phyloP scores from a whole-genome alignment of 2,113 vertebrate species.

The Percina caprodes region DNA sequence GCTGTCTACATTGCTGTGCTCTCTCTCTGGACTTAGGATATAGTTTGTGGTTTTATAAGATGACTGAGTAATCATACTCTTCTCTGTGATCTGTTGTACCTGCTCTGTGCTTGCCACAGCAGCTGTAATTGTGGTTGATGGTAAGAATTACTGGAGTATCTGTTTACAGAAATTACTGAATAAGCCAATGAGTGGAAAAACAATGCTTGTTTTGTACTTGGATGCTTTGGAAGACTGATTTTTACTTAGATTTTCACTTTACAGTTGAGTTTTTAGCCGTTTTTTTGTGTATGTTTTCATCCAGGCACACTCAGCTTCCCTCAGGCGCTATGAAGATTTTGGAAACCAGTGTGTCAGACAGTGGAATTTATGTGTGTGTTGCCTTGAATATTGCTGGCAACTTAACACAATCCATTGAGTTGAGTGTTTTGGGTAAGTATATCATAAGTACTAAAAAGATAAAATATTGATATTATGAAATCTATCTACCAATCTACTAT shows the following conservation, averaged over 20 bases:
- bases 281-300: constrained; percentile 32
- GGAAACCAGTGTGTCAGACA: constrained; percentile 89
- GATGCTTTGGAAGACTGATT: neutral
- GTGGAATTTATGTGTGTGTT: constrained; percentile 91
- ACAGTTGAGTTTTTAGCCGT: constrained; percentile 7
- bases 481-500: no score
- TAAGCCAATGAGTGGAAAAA: constrained; percentile 37
- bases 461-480: neutral
- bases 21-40: constrained; percentile 28
- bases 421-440: constrained; percentile 90
- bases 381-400: constrained; percentile 98
- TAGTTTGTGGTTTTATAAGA: constrained; percentile 72
- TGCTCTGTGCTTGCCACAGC: constrained; percentile 31
- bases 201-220: constrained; percentile 26
- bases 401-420: constrained; percentile 87
- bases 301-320: constrained; percentile 91
- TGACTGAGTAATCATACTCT: constrained; percentile 61
- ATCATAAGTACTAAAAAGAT: neutral
- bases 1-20: constrained; percentile 16
- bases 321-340: constrained; percentile 95
- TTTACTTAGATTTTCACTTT: neutral
- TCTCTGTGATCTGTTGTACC: constrained; percentile 61
- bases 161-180: constrained; percentile 42
- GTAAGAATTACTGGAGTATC: constrained; percentile 42
- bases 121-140: constrained; percentile 64